Percentiles rank a stretch among this genome's conserved stretches.
Conservation (phyloP, 2,113 vertebrate genomes). For the Coptodon bakossiorum region DNA sequence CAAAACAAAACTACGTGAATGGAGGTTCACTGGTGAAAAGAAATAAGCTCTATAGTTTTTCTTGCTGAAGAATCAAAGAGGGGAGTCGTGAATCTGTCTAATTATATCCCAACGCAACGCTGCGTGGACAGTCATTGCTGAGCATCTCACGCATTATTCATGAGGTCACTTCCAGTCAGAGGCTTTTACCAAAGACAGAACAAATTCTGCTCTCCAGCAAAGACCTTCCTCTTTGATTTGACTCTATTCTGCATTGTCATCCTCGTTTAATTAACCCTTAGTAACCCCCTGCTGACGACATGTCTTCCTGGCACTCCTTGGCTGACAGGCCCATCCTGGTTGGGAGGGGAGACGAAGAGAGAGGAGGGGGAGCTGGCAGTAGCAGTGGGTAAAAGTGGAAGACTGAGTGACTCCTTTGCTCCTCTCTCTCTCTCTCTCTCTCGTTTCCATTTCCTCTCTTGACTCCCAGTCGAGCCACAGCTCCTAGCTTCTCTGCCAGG, state of each 20-base stretch:
- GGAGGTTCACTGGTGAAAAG: not conserved
- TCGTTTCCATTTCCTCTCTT: slow-evolving; percentile 14
- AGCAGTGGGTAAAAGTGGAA: slow-evolving; percentile 43
- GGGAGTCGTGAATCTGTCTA: not conserved
- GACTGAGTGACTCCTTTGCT: slow-evolving; percentile 41
- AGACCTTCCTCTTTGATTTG: not conserved
- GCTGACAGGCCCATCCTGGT: slow-evolving; percentile 20
- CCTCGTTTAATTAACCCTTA: slow-evolving; percentile 48
- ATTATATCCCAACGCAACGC: not conserved
- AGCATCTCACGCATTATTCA: slow-evolving; percentile 46
- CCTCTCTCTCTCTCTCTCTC: slow-evolving; percentile 18
- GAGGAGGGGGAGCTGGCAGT: slow-evolving; percentile 8
- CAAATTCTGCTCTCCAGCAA: not conserved
- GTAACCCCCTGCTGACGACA: slow-evolving; percentile 11
- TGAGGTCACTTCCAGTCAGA: slow-evolving; percentile 36
- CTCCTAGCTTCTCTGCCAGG: not conserved
- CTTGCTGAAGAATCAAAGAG: not conserved
- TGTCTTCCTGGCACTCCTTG: slow-evolving; percentile 26
- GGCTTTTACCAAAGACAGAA: not conserved
- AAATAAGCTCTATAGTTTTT: not conserved
- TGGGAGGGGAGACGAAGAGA: not conserved
- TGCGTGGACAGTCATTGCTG: not conserved
- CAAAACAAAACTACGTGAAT: not conserved
- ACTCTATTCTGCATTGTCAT: slow-evolving; percentile 33
- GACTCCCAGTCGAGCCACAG: slow-evolving; percentile 17